Evolutionary conservation across 2,888 invertebrate genomes (phyloP), one percentile per base, ranked within the genome.

Genomic region (Subacronicta megacephala): DNA sequence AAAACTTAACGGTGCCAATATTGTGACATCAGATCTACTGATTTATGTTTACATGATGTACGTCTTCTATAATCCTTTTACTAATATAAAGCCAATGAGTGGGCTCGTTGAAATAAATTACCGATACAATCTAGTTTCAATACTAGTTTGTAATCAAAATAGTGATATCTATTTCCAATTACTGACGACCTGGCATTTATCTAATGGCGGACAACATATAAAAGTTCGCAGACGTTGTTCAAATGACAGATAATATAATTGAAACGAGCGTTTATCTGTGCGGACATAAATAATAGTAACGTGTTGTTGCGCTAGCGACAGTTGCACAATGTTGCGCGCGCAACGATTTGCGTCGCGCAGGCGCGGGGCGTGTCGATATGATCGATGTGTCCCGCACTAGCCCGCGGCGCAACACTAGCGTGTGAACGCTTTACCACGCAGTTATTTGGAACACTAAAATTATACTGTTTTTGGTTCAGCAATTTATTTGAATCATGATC

Each of bases 401-500:
- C 67, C 71, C 54, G 64, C 44, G 59, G 65, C 72, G 41, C 72
- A 67, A 26, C 69, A 64, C 75, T 69, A 72, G 66, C 81, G 82
- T 81, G 81, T 81, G 81, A 82, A 82, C 80, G 55, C 45, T 43
- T 59, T 49, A 67, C 70, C 62, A 67, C 66, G 52, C 29, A 36
- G 52, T 64, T 62, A 76, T 79, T 73, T 75, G 75, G 70, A 73
- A 72, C 78, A 70, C 72, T 75, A 75, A 80, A 77, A 81, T 83
- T 81, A 83, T 77, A 75, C 82, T 77, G 69, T 63, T 78, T 80
- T 82, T 73, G 83, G 79, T 72, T 67, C 60, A 78, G 73, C 76
- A 75, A 80, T 81, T 78, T 81, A 71, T 77, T 79, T 72, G 75
- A 81, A 79, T 80, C 79, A 81, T 81, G 79, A 75, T 69, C 75